phyloP scores from a whole-genome alignment of 30 jellyfish, hydroid and myxozoan genomes.

The Phacellophora camtschatica region DNA sequence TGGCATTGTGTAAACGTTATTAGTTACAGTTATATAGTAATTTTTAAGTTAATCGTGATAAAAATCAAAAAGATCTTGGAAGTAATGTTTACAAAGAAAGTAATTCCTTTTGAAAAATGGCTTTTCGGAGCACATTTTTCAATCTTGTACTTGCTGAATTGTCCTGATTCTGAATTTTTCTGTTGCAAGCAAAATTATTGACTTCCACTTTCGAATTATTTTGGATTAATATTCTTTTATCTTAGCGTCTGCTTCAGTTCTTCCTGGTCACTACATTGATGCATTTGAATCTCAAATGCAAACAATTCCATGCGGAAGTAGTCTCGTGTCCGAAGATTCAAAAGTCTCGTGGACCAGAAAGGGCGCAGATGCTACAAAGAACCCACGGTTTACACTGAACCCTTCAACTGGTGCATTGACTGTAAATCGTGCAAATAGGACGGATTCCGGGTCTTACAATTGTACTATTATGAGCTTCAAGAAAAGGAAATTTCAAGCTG shows the following conservation, averaged over 20 bases:
- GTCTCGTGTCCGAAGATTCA: slow-evolving; percentile 27
- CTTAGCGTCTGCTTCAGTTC: slow-evolving; percentile 84
- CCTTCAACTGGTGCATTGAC: slow-evolving; percentile 76
- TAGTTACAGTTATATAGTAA: too few species aligned
- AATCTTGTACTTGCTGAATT: too few species aligned
- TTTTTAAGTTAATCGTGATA: too few species aligned
- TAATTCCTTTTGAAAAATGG: too few species aligned
- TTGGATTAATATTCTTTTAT: too few species aligned
- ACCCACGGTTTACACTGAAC: slow-evolving; percentile 69
- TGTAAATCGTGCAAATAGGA: slow-evolving; percentile 63
- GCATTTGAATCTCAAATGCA: slow-evolving; percentile 82
- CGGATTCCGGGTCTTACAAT: slow-evolving; percentile 82
- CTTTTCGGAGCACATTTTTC: too few species aligned
- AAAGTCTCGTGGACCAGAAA: slow-evolving; percentile 79
- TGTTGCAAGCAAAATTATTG: too few species aligned
- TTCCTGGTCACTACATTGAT: slow-evolving; percentile 86
- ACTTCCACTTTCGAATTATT: too few species aligned
- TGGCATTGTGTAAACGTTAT: too few species aligned
- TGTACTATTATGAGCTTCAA: slow-evolving; percentile 68
- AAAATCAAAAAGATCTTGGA: too few species aligned
- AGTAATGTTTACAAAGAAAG: too few species aligned
- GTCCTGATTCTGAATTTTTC: too few species aligned
- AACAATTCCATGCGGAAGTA: slow-evolving; percentile 84
- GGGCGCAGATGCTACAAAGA: slow-evolving; percentile 75
- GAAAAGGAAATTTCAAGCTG: slow-evolving; percentile 57